Evolutionary conservation across 2,888 invertebrate species (phyloP).

Genomic region (Watsonalla cultraria): DNA sequence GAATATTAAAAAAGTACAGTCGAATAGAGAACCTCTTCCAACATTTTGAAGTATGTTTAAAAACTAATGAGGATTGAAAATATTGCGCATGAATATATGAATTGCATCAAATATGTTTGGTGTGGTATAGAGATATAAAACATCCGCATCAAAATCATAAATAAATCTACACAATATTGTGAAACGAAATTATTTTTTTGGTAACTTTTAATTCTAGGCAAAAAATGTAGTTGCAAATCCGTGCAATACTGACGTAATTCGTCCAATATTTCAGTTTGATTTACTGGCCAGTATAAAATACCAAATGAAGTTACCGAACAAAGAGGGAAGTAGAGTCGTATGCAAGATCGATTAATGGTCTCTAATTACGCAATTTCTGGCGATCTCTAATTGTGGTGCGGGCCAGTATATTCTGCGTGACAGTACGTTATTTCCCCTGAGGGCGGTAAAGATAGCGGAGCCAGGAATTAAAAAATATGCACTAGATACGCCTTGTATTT

Average conservation of each 20-base stretch:
- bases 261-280: constrained; percentile 10
- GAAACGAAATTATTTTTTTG: not conserved
- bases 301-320: constrained; percentile 31
- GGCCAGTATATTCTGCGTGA: constrained; percentile 74
- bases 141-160: too few relatives aligned
- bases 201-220: not conserved
- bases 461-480: constrained; percentile 39
- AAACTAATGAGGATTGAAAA: too few relatives aligned
- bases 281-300: constrained; percentile 9
- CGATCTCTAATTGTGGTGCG: constrained; percentile 74
- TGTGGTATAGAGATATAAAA: too few relatives aligned
- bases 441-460: constrained; percentile 74
- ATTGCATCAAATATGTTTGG: too few relatives aligned
- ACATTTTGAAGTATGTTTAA: too few relatives aligned
- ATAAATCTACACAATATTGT: too few relatives aligned
- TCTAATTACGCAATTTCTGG: constrained; percentile 78
- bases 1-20: too few relatives aligned
- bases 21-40: too few relatives aligned
- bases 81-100: too few relatives aligned
- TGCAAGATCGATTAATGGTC: constrained; percentile 71
- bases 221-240: not conserved
- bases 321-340: constrained; percentile 48
- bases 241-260: not conserved
- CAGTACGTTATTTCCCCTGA: constrained; percentile 75
- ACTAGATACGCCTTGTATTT: constrained; percentile 31